Evolutionary conservation across 2,797 vertebrate genomes (phyloP), one percentile per base, ranked within the genome.

Genomic region (Tadarida brasiliensis): DNA sequence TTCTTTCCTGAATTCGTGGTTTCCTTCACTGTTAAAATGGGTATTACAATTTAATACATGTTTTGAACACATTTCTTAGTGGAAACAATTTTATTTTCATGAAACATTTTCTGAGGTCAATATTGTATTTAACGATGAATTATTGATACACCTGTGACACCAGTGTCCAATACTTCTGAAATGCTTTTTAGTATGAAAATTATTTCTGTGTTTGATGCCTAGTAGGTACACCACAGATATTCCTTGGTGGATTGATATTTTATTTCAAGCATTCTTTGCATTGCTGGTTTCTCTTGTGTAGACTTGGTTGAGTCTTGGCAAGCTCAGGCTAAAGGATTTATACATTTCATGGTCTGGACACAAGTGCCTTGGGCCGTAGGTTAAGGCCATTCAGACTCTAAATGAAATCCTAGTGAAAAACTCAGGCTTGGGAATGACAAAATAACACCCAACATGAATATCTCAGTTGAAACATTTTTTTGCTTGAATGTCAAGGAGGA

Each of bases 221-320:
- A 67, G 14, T 54, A 33, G 22, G 10, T 30, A 6, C 20, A n/a
- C n/a, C 17, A 33, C 19, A 63, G 57, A 24, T 44, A 30, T 8
- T 61, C 9, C 54, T 73, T 35, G 51, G 4, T 26, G 22, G 8
- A 67, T 0, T 92, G 30, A 65, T 84, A 39, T 33, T 87, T 70
- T 87, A 19, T 96, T 96, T 94, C 20, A 80, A 59, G 28, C 11
- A 87, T 90, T 87, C 26, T 93, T 86, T 87, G 26, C 47, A 76
- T 47, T 90, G 7, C 17, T 78, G 4, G 12, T 80, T 94, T 90
- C 56, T 87, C n/a, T 91, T 54, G 14, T 85, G 77, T 68, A 92
- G 35, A 77, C 16, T 26, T 92, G 30, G 10, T 44, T 44, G n/a
- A n/a, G 26, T 87, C 65, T 95, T 30, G 73, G 47, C 61, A 85